Percentiles rank a stretch among this genome's conserved stretches.
phyloP scores from a whole-genome alignment of 2,797 vertebrate genomes.

The Anomalospiza imberbis region DNA sequence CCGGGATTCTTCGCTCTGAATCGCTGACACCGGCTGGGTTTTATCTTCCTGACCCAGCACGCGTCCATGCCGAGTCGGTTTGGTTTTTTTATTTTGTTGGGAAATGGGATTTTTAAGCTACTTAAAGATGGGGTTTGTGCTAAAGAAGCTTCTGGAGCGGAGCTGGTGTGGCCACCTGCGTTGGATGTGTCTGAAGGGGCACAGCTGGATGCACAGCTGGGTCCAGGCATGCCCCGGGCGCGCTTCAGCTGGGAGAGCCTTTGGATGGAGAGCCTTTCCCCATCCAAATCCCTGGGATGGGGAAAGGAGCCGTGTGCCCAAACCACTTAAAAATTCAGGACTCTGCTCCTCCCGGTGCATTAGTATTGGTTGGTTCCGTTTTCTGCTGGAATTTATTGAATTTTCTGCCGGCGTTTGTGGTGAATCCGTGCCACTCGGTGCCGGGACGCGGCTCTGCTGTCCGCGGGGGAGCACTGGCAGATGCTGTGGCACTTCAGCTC shows the following conservation, averaged over 20 bases:
- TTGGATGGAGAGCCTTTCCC: too few species aligned
- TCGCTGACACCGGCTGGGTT: not conserved
- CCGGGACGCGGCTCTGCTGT: not conserved
- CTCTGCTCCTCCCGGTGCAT: not conserved
- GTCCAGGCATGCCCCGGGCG: accelerated
- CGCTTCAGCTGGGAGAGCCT: not conserved
- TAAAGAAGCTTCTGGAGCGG: not conserved
- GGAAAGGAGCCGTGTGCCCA: not conserved
- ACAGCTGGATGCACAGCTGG: not conserved
- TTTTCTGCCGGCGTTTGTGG: not conserved
- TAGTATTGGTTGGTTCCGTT: accelerated
- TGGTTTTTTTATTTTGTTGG: too few species aligned
- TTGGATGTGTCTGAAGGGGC: not conserved
- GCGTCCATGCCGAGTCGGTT: accelerated
- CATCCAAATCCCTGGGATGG: not conserved
- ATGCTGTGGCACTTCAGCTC: not conserved
- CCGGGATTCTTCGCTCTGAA: accelerated
- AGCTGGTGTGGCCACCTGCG: not conserved
- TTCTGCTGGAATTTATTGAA: not conserved
- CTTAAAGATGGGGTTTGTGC: not conserved
- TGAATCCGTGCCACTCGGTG: not conserved
- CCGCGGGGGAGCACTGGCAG: accelerated
- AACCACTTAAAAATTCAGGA: not conserved
- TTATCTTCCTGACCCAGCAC: not conserved
- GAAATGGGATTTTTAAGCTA: not conserved